Conservation (phyloP, 2,888 invertebrate species). For the Clostera curtula region DNA sequence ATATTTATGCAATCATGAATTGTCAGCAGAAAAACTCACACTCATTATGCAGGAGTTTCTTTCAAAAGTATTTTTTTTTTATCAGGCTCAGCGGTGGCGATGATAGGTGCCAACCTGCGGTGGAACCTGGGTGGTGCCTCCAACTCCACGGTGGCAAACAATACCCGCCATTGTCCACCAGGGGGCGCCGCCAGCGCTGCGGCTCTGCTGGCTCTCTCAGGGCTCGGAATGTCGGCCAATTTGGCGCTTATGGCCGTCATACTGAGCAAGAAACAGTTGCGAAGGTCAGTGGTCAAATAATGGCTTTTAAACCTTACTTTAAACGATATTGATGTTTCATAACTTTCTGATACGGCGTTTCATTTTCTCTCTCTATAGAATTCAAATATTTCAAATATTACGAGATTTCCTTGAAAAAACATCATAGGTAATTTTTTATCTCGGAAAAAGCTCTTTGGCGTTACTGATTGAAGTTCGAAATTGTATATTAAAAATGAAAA, state of each 20-base stretch:
- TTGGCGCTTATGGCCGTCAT: conserved; percentile 87
- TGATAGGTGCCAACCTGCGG: conserved; percentile 86
- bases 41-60: no score
- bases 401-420: no score
- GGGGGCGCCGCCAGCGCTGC: conserved; percentile 87
- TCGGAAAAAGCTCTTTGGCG: no score
- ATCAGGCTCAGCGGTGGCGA: conserved; percentile 82
- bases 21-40: no score
- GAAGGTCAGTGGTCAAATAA: conserved; percentile 76
- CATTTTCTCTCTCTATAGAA: not conserved
- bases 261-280: conserved; percentile 83
- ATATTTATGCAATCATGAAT: no score
- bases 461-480: no score
- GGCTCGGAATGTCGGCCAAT: conserved; percentile 88
- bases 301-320: no score
- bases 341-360: not conserved
- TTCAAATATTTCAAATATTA: no score
- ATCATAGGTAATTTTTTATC: no score
- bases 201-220: conserved; percentile 83
- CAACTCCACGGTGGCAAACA: conserved; percentile 79
- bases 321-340: no score
- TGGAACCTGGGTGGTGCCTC: conserved; percentile 80
- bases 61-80: conserved; percentile 9
- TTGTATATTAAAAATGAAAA: no score
- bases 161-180: conserved; percentile 85